Evolutionary conservation across 2,113 vertebrate genomes (phyloP), one percentile per base, ranked within the genome.

Genomic region (Apus apus): DNA sequence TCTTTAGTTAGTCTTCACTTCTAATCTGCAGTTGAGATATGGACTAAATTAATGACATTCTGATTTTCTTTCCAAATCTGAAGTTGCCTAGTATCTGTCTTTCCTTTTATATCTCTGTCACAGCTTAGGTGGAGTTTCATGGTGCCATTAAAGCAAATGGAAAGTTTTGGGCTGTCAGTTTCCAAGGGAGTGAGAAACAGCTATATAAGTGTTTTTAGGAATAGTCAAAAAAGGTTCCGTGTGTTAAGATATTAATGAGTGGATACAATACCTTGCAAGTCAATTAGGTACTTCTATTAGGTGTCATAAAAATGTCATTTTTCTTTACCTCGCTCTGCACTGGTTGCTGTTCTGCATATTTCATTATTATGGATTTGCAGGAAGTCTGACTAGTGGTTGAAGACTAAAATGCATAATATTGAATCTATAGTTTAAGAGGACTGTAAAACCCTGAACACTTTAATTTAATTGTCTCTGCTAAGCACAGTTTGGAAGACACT

Each of bases 1-100:
- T 96, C 94, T 97, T 94, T 70, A 91, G 67, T 94, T 94, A 84
- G 72, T 93, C 93, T 97, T 96, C 76, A 48, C 85, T 97, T 95
- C 89, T 96, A 88, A 84, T 92, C 94, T 91, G 83, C 61, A 89
- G 95, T 88, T 23, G 6, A 36, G 91, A 58, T 89, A 84, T 78
- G 25, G 93, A 89, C 90, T 85, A 95, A 95, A 94, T 91, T 85
- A 73, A 57, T 78, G 71, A 70, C 54, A 82, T 92, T 89, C 61
- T 86, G 36, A 36, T 85, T 93, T 96, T 88, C 86, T 87, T 97
- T 95, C 79, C 51, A 77, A 76, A 75, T 67, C 54, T 62, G 73
- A 73, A 85, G 14, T 40, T 58, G 29, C 87, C 43, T 94, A 73
- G 85, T 95, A 68, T 60, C 43, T 66, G 5, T 67, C 30, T 66